phyloP scores from a whole-genome alignment of 2,888 invertebrate genomes.

The Athalia cordata region DNA sequence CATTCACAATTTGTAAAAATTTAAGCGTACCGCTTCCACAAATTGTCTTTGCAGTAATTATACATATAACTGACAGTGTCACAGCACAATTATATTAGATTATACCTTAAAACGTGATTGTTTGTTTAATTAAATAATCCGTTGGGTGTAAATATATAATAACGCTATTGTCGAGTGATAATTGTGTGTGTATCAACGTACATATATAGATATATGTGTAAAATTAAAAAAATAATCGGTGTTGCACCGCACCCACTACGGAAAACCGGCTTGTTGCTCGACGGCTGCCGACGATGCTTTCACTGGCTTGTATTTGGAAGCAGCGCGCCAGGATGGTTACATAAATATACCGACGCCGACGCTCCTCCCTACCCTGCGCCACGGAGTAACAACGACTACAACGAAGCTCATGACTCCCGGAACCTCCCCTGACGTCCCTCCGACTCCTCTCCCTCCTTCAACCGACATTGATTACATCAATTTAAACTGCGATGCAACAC shows the following conservation, averaged over 20 bases:
- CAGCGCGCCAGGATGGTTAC: conserved; percentile 30
- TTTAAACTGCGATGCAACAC: conserved; percentile 24
- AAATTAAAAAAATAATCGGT: conserved; percentile 19
- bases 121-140: too few relatives aligned
- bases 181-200: neutral
- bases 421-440: conserved; percentile 17
- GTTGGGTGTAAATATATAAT: too few relatives aligned
- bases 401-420: conserved; percentile 33
- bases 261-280: neutral
- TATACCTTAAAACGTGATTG: too few relatives aligned
- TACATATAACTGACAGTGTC: too few relatives aligned
- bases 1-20: too few relatives aligned
- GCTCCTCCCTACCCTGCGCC: conserved; percentile 38
- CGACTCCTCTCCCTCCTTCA: neutral
- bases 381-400: neutral
- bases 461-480: conserved; percentile 35
- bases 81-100: too few relatives aligned
- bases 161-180: too few relatives aligned
- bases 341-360: conserved; percentile 39
- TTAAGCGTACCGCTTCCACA: too few relatives aligned
- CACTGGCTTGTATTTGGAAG: conserved; percentile 32
- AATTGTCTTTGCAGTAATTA: too few relatives aligned
- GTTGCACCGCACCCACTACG: neutral
- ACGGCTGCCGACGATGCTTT: conserved; percentile 35
- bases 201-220: neutral